These are phyloP conservation scores for Exaiptasia diaphana DNA, from an alignment of 64 coral and sea anemone species.

Conservation along the genomic window DNA sequence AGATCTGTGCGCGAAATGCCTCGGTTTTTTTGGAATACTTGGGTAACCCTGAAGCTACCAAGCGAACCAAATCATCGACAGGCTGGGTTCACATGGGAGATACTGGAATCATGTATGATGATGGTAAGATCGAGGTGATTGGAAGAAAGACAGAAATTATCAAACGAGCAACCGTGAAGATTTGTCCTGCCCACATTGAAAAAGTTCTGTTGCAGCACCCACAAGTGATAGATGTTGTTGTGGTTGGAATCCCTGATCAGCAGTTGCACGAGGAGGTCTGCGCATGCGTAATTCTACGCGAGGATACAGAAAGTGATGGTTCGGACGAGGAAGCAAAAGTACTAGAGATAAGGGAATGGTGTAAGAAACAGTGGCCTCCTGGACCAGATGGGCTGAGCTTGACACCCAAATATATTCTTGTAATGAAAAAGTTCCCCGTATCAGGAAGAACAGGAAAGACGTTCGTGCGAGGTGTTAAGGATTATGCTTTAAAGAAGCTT, in stretches of 20 bases:
- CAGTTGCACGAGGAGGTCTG: conserved; percentile 1
- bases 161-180: background rate
- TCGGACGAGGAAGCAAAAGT: background rate
- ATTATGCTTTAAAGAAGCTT: no score
- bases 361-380: background rate
- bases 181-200: conserved; percentile 29
- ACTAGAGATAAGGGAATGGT: no score
- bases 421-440: background rate
- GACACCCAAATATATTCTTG: background rate
- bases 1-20: background rate
- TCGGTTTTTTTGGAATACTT: conserved; percentile 7
- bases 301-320: background rate
- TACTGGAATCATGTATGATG: conserved; percentile 28
- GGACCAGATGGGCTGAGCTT: background rate
- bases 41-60: background rate
- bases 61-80: background rate
- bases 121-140: conserved; percentile 26
- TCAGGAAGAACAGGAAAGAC: no score
- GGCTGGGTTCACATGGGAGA: conserved; percentile 10
- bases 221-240: background rate
- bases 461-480: no score
- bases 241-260: conserved; percentile 25
- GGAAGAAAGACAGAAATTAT: conserved; percentile 9
- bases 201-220: background rate
- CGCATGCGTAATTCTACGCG: conserved; percentile 6